phyloP scores from a whole-genome alignment of 2,797 vertebrate genomes.

The Silurus aristotelis region DNA sequence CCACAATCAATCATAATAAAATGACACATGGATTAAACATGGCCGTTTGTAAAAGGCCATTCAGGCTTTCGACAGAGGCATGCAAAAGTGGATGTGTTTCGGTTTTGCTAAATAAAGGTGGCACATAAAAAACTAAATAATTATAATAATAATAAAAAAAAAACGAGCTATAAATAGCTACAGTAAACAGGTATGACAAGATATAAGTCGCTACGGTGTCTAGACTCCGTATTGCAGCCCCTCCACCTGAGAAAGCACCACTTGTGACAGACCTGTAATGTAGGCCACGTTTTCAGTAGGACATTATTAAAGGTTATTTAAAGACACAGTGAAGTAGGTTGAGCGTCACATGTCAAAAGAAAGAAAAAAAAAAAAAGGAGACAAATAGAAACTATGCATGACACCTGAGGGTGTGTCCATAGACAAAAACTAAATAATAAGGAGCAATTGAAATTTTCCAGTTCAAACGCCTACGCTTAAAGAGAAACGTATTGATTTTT shows the following conservation, averaged over 20 bases:
- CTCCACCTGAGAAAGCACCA: conserved; percentile 22
- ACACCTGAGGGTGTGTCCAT: conserved; percentile 9
- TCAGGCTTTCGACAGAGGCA: neutral
- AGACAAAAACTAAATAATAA: neutral
- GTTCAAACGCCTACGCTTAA: neutral
- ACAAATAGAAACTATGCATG: conserved; percentile 43
- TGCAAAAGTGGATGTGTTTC: no score
- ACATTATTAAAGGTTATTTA: conserved; percentile 75
- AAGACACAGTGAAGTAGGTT: conserved; percentile 69
- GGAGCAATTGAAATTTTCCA: neutral
- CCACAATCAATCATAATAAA: no score
- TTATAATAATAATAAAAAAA: no score
- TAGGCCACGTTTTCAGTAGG: conserved; percentile 75
- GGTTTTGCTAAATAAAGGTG: neutral
- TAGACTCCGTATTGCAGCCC: neutral
- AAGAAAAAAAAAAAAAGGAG: neutral
- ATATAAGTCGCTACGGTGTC: neutral
- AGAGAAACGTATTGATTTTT: no score
- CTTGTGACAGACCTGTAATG: conserved; percentile 59
- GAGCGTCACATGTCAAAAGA: conserved; percentile 56
- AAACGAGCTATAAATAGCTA: no score
- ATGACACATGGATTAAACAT: no score
- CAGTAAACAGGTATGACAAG: neutral
- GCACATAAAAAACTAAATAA: neutral
- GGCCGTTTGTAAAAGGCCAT: no score